Percentiles rank a stretch among this genome's conserved stretches.
phyloP scores from a whole-genome alignment of 2,797 vertebrate species.

The Crypturellus tataupa region DNA sequence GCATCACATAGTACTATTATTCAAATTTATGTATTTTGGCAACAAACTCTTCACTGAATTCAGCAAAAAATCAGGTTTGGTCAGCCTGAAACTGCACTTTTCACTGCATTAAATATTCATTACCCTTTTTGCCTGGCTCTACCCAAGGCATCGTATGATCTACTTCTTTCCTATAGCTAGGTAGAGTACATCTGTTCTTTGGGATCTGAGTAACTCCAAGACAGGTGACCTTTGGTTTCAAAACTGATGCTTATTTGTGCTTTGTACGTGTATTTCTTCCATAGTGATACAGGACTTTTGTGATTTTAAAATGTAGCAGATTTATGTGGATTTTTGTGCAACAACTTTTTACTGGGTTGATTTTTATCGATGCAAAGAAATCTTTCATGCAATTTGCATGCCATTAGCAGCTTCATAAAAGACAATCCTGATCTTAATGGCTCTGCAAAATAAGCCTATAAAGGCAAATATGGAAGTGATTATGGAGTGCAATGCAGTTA shows the following conservation, averaged over 20 bases:
- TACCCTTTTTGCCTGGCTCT: neutral
- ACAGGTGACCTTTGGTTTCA: slow-evolving; percentile 1
- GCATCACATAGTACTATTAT: neutral
- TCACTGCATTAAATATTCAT: neutral
- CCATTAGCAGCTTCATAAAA: slow-evolving; percentile 68
- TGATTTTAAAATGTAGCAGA: slow-evolving; percentile 28
- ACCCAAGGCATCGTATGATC: neutral
- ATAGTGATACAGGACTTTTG: neutral
- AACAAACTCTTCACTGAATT: neutral
- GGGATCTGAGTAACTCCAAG: neutral
- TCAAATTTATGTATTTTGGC: neutral
- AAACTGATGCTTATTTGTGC: neutral
- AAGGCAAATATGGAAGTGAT: slow-evolving; percentile 60
- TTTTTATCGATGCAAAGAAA: slow-evolving; percentile 60
- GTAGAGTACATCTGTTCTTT: neutral
- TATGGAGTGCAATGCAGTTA: neutral
- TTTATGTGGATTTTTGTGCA: slow-evolving; percentile 61
- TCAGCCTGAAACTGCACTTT: slow-evolving; percentile 19
- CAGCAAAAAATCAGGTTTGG: neutral
- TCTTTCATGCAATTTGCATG: slow-evolving; percentile 67
- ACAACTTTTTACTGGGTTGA: slow-evolving; percentile 49
- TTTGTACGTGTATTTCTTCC: neutral
- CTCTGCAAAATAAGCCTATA: slow-evolving; percentile 62
- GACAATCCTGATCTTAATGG: slow-evolving; percentile 39
- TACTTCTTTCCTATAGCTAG: fast-evolving